A percentile compares a stretch with the other conserved stretches of the same genome.
Conservation (phyloP, 2,888 invertebrate genomes). For the Drosophila paucipuncta region DNA sequence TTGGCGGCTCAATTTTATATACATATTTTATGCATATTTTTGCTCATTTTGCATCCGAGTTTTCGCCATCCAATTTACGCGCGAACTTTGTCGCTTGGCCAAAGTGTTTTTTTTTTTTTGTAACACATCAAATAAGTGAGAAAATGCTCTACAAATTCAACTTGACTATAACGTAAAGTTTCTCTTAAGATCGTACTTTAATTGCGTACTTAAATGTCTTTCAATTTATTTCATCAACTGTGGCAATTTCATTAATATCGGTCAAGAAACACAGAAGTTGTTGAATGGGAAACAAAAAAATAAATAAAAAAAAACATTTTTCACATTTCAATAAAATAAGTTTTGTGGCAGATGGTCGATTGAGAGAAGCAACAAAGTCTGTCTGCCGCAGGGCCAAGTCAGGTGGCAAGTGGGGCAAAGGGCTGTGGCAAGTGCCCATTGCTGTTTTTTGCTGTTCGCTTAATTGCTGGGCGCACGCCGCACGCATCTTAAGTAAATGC, state of each 20-base stretch:
- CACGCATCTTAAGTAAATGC: constrained; percentile 70
- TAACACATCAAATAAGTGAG: neutral
- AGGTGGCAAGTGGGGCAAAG: constrained; percentile 7
- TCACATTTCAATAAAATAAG: constrained; percentile 2
- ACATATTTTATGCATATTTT: constrained; percentile 4
- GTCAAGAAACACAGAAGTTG: neutral
- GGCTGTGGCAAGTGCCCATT: constrained; percentile 15
- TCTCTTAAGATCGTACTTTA: neutral
- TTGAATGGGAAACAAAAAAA: neutral
- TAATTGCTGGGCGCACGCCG: constrained; percentile 64
- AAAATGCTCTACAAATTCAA: neutral
- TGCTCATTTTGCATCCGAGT: neutral
- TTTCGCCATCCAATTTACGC: neutral
- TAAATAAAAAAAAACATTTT: neutral
- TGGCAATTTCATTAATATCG: neutral
- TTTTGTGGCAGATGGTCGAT: neutral
- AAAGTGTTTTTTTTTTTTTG: neutral
- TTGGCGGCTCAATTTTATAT: constrained; percentile 23
- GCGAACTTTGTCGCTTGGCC: neutral
- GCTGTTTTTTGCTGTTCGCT: constrained; percentile 10
- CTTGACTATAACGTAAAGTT: neutral
- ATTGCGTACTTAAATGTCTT: neutral
- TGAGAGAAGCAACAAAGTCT: constrained; percentile 25
- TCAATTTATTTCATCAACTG: neutral
- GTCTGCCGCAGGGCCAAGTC: constrained; percentile 5